Conservation (phyloP, 2,888 invertebrate genomes). For the Periphyllus acericola region DNA sequence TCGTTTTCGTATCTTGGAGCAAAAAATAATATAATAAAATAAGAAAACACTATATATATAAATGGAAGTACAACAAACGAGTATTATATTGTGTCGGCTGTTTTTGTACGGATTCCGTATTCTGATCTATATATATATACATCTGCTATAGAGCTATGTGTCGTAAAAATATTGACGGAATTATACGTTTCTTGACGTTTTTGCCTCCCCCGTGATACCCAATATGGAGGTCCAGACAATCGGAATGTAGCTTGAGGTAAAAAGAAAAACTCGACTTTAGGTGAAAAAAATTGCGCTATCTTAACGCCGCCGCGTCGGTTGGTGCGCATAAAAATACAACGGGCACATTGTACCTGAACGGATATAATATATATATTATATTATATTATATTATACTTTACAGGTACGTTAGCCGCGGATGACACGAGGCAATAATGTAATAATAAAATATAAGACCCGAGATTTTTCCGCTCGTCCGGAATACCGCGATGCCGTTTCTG, state of each 20-base stretch:
- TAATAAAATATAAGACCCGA: background rate
- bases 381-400: too few relatives aligned
- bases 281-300: constrained; percentile 21
- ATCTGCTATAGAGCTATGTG: background rate
- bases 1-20: background rate
- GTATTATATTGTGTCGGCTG: constrained; percentile 40
- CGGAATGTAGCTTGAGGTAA: constrained; percentile 35
- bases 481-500: background rate
- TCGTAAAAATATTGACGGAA: constrained; percentile 52
- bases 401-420: background rate
- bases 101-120: constrained; percentile 43
- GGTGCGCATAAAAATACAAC: background rate
- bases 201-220: constrained; percentile 49
- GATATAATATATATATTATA: background rate
- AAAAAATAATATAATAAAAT: background rate
- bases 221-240: constrained; percentile 51
- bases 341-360: background rate
- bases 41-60: background rate
- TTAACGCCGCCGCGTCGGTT: background rate
- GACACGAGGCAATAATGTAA: background rate
- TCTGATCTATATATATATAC: background rate
- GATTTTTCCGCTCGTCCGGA: background rate
- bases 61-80: constrained; percentile 44
- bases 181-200: constrained; percentile 12
- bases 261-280: background rate